These are phyloP conservation scores for Corydoras sp. DNA, from an alignment of 2,113 vertebrate genomes.

Conservation along the genomic window DNA sequence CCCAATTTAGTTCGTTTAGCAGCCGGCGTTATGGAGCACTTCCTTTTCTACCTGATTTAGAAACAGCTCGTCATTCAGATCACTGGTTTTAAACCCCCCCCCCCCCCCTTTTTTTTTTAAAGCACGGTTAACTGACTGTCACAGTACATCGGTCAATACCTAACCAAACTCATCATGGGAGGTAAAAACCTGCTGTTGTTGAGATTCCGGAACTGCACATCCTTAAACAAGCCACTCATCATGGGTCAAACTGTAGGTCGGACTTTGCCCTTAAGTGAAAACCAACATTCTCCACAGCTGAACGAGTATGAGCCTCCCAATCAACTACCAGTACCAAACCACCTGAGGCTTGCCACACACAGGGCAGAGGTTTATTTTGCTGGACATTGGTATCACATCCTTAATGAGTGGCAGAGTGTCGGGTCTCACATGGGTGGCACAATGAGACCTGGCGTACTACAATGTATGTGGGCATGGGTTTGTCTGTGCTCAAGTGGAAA, in stretches of 20 bases:
- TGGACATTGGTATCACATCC: slow-evolving; percentile 23
- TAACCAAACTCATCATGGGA: slow-evolving; percentile 20
- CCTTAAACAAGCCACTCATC: no score
- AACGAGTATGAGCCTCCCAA: no score
- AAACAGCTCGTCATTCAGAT: slow-evolving; percentile 2
- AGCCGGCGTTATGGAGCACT: not conserved
- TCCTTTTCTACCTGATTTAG: slow-evolving; percentile 5
- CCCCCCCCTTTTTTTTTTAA: not conserved
- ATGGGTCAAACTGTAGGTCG: no score
- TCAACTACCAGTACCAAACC: not conserved
- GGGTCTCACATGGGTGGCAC: not conserved
- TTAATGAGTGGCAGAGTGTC: slow-evolving; percentile 32
- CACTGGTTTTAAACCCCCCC: not conserved
- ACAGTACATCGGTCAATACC: not conserved
- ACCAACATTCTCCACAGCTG: no score
- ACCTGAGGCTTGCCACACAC: slow-evolving; percentile 55
- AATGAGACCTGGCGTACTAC: not conserved
- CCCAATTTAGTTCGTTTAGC: slow-evolving; percentile 16
- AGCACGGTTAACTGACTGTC: not conserved
- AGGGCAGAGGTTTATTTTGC: slow-evolving; percentile 41
- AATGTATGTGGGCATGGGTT: slow-evolving; percentile 8
- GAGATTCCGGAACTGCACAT: not conserved
- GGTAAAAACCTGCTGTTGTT: not conserved
- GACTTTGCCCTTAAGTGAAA: no score
- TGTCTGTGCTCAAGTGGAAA: not conserved